Evolutionary conservation across 2,113 vertebrate species (phyloP).

Genomic region (Otis tarda): DNA sequence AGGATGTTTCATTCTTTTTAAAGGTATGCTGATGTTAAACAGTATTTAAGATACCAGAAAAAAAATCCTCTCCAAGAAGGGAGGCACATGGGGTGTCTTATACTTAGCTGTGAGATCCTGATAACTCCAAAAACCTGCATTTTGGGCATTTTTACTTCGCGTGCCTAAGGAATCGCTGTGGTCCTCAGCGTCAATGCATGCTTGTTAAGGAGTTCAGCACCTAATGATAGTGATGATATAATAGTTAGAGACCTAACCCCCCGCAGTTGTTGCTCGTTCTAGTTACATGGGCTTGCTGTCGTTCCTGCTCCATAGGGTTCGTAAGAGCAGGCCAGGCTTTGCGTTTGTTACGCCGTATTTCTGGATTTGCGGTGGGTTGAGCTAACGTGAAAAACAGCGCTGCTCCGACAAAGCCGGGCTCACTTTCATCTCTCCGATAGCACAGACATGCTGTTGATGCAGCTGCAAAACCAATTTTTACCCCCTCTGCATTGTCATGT

Average conservation of each 20-base stretch:
- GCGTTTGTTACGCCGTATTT: neutral
- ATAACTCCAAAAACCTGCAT: neutral
- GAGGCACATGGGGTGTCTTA: neutral
- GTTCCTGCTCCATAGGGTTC: neutral
- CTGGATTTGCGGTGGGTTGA: neutral
- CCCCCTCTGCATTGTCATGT: neutral
- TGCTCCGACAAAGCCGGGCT: neutral
- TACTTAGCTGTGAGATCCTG: neutral
- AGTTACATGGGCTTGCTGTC: fast-evolving
- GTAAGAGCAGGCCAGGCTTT: neutral
- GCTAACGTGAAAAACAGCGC: neutral
- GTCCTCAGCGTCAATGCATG: neutral
- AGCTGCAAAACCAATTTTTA: neutral
- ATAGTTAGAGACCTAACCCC: neutral
- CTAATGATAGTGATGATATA: neutral
- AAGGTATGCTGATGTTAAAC: neutral
- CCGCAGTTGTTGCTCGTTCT: neutral
- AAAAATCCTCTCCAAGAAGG: neutral
- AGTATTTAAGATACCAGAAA: neutral
- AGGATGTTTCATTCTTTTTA: neutral
- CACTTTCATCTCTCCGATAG: too few relatives aligned
- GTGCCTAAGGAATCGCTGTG: neutral
- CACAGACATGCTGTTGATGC: neutral
- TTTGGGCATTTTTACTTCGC: neutral
- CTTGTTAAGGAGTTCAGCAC: neutral